These are phyloP conservation scores for Dorcus parallelipipedus DNA, from an alignment of 2,888 invertebrate species.

Conservation along the genomic window DNA sequence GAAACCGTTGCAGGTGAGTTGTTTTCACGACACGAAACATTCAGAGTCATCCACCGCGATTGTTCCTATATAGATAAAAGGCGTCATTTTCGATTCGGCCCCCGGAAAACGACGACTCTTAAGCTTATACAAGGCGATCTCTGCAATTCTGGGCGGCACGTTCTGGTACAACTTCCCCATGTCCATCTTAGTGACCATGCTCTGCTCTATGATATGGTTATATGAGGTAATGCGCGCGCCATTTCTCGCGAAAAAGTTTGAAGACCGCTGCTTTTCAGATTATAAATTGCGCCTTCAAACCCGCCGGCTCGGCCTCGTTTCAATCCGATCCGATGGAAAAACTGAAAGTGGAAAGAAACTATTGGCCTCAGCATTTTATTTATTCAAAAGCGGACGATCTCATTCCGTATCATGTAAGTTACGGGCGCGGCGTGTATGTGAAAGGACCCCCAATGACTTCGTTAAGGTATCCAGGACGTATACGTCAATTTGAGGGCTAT, in stretches of 20 bases:
- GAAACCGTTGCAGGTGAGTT: conserved; percentile 51
- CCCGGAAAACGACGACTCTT: conserved; percentile 62
- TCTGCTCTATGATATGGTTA: conserved; percentile 60
- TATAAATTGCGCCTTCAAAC: conserved; percentile 38
- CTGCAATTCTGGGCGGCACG: conserved; percentile 60
- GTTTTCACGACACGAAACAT: not conserved
- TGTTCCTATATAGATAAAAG: conserved; percentile 49
- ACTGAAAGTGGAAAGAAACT: conserved; percentile 57
- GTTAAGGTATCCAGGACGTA: too few relatives aligned
- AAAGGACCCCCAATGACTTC: too few relatives aligned
- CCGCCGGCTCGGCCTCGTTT: conserved; percentile 38
- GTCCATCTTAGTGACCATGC: conserved; percentile 54
- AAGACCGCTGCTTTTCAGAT: conserved; percentile 33
- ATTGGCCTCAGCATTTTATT: conserved; percentile 69
- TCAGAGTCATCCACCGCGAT: not conserved
- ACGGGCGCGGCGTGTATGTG: too few relatives aligned
- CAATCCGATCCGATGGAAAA: conserved; percentile 58
- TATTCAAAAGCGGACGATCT: conserved; percentile 69
- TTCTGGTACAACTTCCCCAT: conserved; percentile 55
- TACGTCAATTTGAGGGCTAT: too few relatives aligned
- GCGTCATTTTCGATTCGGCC: conserved; percentile 70
- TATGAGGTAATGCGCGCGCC: conserved; percentile 51
- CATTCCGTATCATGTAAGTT: conserved; percentile 57
- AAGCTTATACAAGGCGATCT: conserved; percentile 59
- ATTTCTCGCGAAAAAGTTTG: not conserved